phyloP scores from a whole-genome alignment of 2,888 invertebrate species.

The Autographa pulchrina region DNA sequence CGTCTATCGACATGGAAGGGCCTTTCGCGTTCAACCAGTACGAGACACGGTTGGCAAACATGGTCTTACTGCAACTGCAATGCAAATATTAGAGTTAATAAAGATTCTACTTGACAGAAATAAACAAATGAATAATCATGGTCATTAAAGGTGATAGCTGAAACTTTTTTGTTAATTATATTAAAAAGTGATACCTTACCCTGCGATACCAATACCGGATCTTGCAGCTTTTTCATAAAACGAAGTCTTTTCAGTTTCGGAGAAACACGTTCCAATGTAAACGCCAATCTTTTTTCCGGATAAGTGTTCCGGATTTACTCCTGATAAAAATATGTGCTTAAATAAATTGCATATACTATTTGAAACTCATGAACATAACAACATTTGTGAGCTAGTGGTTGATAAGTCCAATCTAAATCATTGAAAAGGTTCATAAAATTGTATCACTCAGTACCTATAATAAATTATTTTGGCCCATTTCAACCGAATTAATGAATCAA shows the following conservation, averaged over 20 bases:
- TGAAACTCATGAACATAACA: no score
- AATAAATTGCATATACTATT: no score
- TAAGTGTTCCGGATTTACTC: slow-evolving; percentile 88
- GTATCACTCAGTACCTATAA: no score
- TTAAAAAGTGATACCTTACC: slow-evolving; percentile 62
- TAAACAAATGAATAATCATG: background rate
- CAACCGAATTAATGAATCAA: no score
- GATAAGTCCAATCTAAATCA: no score
- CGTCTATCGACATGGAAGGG: slow-evolving; percentile 70
- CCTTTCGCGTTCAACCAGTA: slow-evolving; percentile 74
- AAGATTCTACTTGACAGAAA: background rate
- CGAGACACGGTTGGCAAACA: slow-evolving; percentile 74
- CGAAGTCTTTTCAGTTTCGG: slow-evolving; percentile 90
- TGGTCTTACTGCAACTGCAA: slow-evolving; percentile 65
- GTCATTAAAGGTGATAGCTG: no score
- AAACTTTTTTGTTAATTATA: no score
- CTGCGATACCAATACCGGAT: slow-evolving; percentile 70
- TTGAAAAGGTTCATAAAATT: no score
- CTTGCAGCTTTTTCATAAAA: slow-evolving; percentile 61
- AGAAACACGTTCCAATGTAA: slow-evolving; percentile 83
- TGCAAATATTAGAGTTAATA: background rate
- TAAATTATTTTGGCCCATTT: no score
- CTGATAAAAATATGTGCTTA: slow-evolving; percentile 66
- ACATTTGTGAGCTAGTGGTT: no score
- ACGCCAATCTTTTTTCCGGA: slow-evolving; percentile 88